Conservation (phyloP, 2,888 invertebrate species). For the Himalopsyche anomala region DNA sequence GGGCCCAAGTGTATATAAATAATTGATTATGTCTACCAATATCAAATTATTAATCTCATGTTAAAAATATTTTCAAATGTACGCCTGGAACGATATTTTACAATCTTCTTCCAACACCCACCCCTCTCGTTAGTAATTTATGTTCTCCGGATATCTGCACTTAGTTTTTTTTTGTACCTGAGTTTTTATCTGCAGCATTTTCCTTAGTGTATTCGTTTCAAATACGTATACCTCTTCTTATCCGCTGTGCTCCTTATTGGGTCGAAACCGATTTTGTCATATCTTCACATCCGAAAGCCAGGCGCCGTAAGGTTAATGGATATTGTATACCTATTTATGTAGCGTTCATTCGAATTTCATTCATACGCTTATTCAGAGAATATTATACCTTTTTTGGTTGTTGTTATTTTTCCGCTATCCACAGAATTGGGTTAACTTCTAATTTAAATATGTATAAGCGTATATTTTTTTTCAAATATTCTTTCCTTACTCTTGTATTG, state of each 20-base stretch:
- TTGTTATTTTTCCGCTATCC: too few species aligned
- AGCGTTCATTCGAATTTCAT: background rate
- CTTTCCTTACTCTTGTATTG: too few species aligned
- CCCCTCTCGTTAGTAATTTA: background rate
- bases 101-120: background rate
- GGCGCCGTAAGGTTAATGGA: constrained; percentile 1
- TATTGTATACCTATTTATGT: background rate
- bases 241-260: background rate
- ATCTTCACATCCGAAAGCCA: background rate
- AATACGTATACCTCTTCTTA: background rate
- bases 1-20: too few species aligned
- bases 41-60: too few species aligned
- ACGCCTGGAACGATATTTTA: background rate
- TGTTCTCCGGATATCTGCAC: constrained; percentile 26
- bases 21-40: too few species aligned
- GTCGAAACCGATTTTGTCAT: background rate
- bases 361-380: background rate
- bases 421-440: too few species aligned
- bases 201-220: background rate
- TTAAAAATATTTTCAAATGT: too few species aligned
- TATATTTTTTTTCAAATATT: too few species aligned
- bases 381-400: too few species aligned
- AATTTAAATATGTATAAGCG: too few species aligned
- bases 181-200: background rate
- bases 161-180: constrained; percentile 5